Conservation (phyloP, 2,888 invertebrate species). For the Acheta domesticus region DNA sequence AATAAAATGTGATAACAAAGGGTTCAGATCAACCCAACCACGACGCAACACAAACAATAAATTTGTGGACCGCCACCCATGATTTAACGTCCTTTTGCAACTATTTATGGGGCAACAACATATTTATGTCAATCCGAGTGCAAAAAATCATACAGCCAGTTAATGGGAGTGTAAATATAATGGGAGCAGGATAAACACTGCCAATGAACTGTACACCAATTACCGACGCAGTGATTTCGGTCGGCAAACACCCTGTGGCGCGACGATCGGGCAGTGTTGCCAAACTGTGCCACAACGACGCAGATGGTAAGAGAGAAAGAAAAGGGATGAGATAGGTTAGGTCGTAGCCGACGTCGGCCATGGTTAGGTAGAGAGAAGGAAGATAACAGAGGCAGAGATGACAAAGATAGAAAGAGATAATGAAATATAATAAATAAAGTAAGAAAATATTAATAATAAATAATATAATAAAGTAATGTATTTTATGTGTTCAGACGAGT, state of each 20-base stretch:
- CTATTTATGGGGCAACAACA: conserved; percentile 8
- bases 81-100: neutral
- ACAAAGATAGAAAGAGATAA: too few species aligned
- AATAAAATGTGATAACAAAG: neutral
- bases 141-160: neutral
- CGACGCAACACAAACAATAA: neutral
- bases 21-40: neutral
- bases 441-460: too few species aligned
- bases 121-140: neutral
- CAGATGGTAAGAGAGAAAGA: too few species aligned
- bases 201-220: conserved; percentile 18
- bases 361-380: too few species aligned
- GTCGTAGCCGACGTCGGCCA: too few species aligned
- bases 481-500: too few species aligned
- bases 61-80: neutral
- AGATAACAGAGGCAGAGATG: too few species aligned
- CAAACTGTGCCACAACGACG: too few species aligned
- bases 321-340: too few species aligned
- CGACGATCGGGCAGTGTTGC: neutral
- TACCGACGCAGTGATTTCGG: neutral
- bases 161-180: conserved; percentile 9
- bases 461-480: too few species aligned
- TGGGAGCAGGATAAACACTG: conserved; percentile 8
- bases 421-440: too few species aligned
- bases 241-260: neutral